These are phyloP conservation scores for Plebejus argus DNA, from an alignment of 2,888 invertebrate species.

Conservation along the genomic window DNA sequence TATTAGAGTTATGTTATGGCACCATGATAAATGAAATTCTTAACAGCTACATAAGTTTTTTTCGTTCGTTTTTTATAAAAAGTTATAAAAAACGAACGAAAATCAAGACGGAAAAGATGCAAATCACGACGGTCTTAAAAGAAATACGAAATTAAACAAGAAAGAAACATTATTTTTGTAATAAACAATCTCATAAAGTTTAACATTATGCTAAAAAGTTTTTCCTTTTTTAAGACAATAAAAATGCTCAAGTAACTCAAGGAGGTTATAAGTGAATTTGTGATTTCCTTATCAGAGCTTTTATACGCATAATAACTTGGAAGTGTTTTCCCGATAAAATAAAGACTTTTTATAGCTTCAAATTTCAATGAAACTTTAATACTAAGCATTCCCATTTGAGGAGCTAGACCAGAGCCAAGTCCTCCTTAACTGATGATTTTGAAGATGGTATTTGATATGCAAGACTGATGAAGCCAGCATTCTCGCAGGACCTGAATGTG, in stretches of 20 bases:
- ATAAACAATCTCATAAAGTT: conserved; percentile 6
- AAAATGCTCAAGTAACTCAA: background rate
- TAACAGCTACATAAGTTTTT: background rate
- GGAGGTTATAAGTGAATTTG: conserved; percentile 15
- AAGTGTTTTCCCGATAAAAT: background rate
- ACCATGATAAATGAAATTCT: background rate
- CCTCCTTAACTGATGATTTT: too few species aligned
- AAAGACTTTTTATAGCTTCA: background rate
- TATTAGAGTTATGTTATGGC: background rate
- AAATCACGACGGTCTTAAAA: background rate
- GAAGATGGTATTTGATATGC: too few species aligned
- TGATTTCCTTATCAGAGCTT: background rate
- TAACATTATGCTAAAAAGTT: background rate
- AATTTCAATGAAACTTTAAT: background rate
- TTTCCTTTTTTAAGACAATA: background rate
- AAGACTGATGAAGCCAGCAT: too few species aligned
- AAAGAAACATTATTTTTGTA: background rate
- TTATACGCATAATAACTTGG: background rate
- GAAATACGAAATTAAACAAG: background rate
- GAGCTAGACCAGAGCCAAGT: too few species aligned
- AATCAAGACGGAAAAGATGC: background rate
- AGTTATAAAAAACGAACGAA: background rate
- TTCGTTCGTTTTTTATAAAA: too few species aligned
- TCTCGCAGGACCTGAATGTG: background rate
- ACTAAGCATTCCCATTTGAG: background rate